Base-by-base conservation (phyloP, 2,113 vertebrate genomes). In the Tupaia chinensis region DNA sequence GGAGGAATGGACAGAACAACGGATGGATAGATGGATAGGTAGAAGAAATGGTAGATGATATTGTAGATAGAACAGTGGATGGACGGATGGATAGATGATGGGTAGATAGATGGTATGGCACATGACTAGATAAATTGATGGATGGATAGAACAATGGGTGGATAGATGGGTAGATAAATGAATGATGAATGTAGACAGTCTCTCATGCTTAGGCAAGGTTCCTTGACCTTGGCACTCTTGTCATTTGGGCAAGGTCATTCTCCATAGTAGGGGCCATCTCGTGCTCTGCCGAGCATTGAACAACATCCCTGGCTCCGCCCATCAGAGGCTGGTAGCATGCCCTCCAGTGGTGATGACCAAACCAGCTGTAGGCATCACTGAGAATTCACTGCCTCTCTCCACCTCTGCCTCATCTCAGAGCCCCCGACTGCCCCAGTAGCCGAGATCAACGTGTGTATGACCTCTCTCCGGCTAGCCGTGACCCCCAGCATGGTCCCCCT, bases 401-500 rank as follows among this genome's bases (percentile, higher is more conserved):
- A 15, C 61, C n/a, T 32, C 15, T 79, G 32, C 4, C 60, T 54
- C 29, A 4, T 34, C 65, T 54, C 82, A 94, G 95, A 66, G 65
- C 93, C 89, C 58, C 94, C 98, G 91, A 98, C 96, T 23, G 92
- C 95, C 0, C 98, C 98, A 54, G 94, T 98, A 96, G 95, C 96
- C 0, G 99, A 99, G 97, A 97, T 98, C 56, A 99, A 99, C 23
- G 98, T 98, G 97, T 99, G 99, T 25, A 27, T 99, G 97, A 99
- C 99, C 0, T 98, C 98, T 87, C 97, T 99, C 10, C 98, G n/a
- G 6, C 99, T 99, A 93, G 76, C 97, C 0, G 97, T 99, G 1
- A 97, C 97, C 66, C 98, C 98, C 96, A 97, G 56, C 97, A 99
- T 99, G 99, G 99, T 98, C 32, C 99, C 99, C 2, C 90, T 99